phyloP scores from a whole-genome alignment of 2,888 invertebrate genomes.

The Drosophila heteroneura region DNA sequence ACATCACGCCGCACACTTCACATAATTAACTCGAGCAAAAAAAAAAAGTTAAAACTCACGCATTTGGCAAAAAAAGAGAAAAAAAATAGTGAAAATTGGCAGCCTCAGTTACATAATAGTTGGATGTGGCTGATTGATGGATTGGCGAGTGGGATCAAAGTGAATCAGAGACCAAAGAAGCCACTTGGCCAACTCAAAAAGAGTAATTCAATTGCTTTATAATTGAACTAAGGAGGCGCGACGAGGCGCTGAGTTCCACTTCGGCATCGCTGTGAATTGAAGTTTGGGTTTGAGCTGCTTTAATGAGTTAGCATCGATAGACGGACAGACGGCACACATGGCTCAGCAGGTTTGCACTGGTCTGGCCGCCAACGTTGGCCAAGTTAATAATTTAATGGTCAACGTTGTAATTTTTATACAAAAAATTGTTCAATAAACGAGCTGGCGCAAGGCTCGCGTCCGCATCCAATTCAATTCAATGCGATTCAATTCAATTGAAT shows the following conservation, averaged over 20 bases:
- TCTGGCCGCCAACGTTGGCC: conserved; percentile 39
- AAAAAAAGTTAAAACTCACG: conserved; percentile 53
- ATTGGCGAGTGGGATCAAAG: conserved; percentile 50
- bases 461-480: conserved; percentile 60
- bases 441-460: conserved; percentile 26
- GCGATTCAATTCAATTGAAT: conserved; percentile 63
- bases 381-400: conserved; percentile 79
- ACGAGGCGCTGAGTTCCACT: conserved; percentile 40
- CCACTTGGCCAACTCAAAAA: conserved; percentile 49
- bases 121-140: conserved; percentile 70
- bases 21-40: conserved; percentile 56
- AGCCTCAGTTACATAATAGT: conserved; percentile 63
- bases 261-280: conserved; percentile 37
- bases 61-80: conserved; percentile 49
- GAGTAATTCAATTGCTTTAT: conserved; percentile 77
- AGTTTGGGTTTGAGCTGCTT: conserved; percentile 40
- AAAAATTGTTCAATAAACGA: conserved; percentile 55
- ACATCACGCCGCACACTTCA: conserved; percentile 66
- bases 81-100: conserved; percentile 62
- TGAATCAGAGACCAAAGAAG: conserved; percentile 23
- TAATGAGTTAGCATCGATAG: conserved; percentile 60
- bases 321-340: conserved; percentile 19
- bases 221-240: conserved; percentile 75
- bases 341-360: conserved; percentile 64
- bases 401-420: conserved; percentile 70